Percentiles rank a stretch among this genome's conserved stretches.
Conservation (phyloP, 2,113 vertebrate genomes). For the Manacus vitellinus region DNA sequence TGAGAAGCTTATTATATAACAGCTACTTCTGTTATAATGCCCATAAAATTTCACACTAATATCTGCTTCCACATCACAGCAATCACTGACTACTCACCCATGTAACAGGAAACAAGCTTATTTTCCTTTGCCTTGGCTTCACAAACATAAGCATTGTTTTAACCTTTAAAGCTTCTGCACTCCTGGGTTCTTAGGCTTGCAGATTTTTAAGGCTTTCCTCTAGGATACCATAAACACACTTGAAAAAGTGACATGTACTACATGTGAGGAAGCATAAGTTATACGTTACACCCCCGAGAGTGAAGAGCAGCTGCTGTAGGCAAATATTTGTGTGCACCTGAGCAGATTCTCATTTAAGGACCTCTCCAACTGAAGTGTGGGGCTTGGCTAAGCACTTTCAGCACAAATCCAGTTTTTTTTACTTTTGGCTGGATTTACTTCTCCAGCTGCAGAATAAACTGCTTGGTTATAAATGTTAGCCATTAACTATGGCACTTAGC, state of each 20-base stretch:
- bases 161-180: constrained; percentile 3
- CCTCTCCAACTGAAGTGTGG: constrained; percentile 43
- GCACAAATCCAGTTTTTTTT: not conserved
- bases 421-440: constrained; percentile 29
- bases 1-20: not conserved
- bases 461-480: constrained; percentile 50
- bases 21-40: not conserved
- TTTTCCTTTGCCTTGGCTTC: not conserved
- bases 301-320: constrained; percentile 13
- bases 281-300: not conserved
- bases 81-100: not conserved
- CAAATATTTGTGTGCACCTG: constrained; percentile 55
- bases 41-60: not conserved
- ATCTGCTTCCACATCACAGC: not conserved
- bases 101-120: not conserved
- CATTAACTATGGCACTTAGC: constrained; percentile 36
- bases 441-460: constrained; percentile 35
- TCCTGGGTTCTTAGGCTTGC: not conserved
- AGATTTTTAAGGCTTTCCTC: constrained; percentile 17
- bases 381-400: not conserved
- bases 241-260: constrained; percentile 7
- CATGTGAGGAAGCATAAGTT: not conserved
- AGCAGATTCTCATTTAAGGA: constrained; percentile 23
- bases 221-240: not conserved
- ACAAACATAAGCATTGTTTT: not conserved